These are phyloP conservation scores for Carcina quercana DNA, from an alignment of 2,888 invertebrate species.

Conservation along the genomic window DNA sequence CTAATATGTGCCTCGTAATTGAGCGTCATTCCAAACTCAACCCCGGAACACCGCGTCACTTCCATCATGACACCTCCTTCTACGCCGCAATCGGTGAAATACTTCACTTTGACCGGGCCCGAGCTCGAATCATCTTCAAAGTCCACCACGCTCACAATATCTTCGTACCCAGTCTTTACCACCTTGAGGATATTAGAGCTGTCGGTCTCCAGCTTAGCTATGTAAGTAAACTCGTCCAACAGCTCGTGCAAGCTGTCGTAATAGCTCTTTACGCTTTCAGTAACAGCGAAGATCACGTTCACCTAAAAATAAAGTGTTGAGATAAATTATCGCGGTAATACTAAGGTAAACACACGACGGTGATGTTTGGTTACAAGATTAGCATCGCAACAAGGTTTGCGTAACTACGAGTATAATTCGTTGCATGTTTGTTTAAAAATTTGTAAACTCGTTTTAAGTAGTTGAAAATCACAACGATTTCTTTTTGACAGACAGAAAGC, in stretches of 20 bases:
- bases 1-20: constrained; percentile 78
- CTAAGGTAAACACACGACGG: background rate
- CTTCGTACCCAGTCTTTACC: constrained; percentile 86
- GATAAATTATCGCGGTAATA: constrained; percentile 1
- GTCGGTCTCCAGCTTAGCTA: constrained; percentile 85
- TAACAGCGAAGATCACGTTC: constrained; percentile 92
- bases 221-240: constrained; percentile 82
- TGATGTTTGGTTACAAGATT: constrained; percentile 1
- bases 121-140: constrained; percentile 74
- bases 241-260: constrained; percentile 81
- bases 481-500: too few relatives aligned
- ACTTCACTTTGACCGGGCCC: constrained; percentile 78
- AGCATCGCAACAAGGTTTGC: constrained; percentile 14
- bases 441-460: too few relatives aligned
- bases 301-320: constrained; percentile 58
- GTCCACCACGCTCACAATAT: constrained; percentile 79
- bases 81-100: constrained; percentile 81
- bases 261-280: constrained; percentile 77
- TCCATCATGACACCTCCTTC: constrained; percentile 54
- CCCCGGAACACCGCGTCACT: constrained; percentile 75
- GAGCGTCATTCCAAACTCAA: constrained; percentile 76
- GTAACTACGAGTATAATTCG: constrained; percentile 7
- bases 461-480: too few relatives aligned
- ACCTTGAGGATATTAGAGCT: constrained; percentile 91
- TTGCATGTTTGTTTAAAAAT: too few relatives aligned